Base-by-base conservation (phyloP, 2,888 invertebrate genomes). In the Girardia tigrina region DNA sequence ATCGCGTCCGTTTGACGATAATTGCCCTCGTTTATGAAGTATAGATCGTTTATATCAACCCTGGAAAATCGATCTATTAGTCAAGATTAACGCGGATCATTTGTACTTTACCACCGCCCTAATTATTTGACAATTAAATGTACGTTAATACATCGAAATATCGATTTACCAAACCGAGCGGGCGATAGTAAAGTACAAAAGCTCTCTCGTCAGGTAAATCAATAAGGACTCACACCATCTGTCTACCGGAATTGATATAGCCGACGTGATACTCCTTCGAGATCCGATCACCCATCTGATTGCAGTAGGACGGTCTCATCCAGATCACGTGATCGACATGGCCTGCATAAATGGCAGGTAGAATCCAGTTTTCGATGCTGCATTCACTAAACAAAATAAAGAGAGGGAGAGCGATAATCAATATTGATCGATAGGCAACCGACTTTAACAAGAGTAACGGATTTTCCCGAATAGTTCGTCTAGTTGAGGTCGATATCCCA, bases 291-390 rank as follows among this genome's bases (percentile, higher is more conserved):
- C 86, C 82, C 80, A 93, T 90, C 84, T 94, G 93, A 78, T 87
- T 86, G 42, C 92, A 89, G 93, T 93, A 94, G 0, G 90, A 90
- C 56, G 93, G 92, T 82, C 91, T 91, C 4, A 92, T 77, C 94
- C 94, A 94, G 72, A 91, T 85, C 26, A 94, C 85, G 76, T 88
- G 88, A 75, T 85, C 86, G 42, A 94, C 87, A 83, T 92, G 91
- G 0, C 92, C 92, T 1, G 91, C 90, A 82, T 90, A 93, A 12
- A 88, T 88, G 4, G 90, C 89, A 0, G 93, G 93, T 81, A 93
- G 86, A 75, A 94, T 91, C 94, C 94, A 94, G 85, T 91, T 93
- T 85, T 93, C 94, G 81, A 94, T 94, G 84, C 91, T 91, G 77
- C 4, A 71, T 27, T 36, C 27, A 74, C 36, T 74, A 72, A 74